Percentiles rank a stretch among this genome's conserved stretches.
Evolutionary conservation across 1,140 invertebrate genomes (phyloP).

Genomic region (Atta colombica): DNA sequence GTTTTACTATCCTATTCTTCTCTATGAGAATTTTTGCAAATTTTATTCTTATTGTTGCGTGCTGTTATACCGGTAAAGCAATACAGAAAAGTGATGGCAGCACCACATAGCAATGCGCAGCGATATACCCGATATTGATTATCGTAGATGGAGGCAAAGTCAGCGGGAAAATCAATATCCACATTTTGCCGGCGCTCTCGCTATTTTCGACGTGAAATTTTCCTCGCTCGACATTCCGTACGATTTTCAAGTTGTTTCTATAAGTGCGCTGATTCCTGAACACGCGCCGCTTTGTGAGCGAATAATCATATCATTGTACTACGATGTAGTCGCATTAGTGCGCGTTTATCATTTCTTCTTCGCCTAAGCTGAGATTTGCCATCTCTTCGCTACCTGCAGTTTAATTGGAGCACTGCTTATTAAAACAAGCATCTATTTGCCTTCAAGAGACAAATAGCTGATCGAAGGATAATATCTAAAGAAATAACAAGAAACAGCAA

Average conservation of each 20-base stretch:
- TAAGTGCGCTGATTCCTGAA: not conserved
- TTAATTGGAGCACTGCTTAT: not conserved
- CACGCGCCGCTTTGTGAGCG: not conserved
- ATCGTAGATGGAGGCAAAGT: constrained; percentile 82
- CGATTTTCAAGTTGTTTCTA: constrained; percentile 23
- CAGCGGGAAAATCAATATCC: constrained; percentile 84
- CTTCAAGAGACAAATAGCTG: not conserved
- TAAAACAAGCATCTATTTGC: not conserved
- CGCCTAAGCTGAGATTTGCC: constrained; percentile 32
- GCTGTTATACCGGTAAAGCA: constrained; percentile 49
- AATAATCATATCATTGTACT: not conserved
- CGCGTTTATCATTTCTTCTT: constrained; percentile 31
- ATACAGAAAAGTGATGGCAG: constrained; percentile 73
- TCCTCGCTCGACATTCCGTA: constrained; percentile 28
- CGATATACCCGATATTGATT: constrained; percentile 81
- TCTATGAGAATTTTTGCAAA: not conserved
- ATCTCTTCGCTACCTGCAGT: constrained; percentile 13
- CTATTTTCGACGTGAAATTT: constrained; percentile 75
- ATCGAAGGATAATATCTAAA: not conserved
- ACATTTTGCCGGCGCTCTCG: constrained; percentile 72
- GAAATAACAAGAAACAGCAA: not conserved
- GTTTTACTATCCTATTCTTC: too few species aligned
- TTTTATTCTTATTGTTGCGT: not conserved
- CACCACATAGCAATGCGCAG: constrained; percentile 60
- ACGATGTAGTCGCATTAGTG: constrained; percentile 63